Evolutionary conservation across 1,140 invertebrate species (phyloP).

Genomic region (Neodiprion lecontei): DNA sequence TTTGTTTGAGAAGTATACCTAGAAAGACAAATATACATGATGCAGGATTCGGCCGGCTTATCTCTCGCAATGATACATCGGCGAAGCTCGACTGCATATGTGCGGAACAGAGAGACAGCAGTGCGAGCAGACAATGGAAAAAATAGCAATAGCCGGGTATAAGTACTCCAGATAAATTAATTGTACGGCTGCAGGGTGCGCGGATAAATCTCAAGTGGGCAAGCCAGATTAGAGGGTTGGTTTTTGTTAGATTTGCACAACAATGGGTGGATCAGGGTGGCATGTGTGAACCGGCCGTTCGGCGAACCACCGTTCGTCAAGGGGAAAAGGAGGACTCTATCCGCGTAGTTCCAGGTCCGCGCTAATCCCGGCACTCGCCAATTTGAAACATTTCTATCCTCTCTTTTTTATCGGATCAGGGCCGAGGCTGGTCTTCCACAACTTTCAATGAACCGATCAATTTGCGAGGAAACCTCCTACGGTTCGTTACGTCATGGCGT

Average conservation of each 20-base stretch:
- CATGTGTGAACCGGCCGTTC: conserved; percentile 39
- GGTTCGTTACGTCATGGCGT: not conserved
- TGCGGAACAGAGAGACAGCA: not conserved
- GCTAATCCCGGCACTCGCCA: conserved; percentile 39
- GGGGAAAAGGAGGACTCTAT: conserved; percentile 6
- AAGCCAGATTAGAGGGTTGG: conserved; percentile 22
- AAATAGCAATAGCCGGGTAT: conserved; percentile 2
- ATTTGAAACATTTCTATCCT: conserved; percentile 38
- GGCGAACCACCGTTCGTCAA: conserved; percentile 25
- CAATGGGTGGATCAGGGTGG: conserved; percentile 42
- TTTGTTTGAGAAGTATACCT: no score
- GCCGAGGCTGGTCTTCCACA: not conserved
- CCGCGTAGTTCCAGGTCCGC: not conserved
- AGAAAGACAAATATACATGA: no score
- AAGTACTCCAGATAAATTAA: conserved; percentile 3
- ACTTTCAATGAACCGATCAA: not conserved
- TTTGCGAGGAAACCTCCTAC: not conserved
- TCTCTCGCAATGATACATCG: not conserved
- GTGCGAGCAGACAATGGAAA: not conserved
- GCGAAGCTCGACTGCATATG: not conserved
- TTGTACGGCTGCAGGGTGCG: not conserved
- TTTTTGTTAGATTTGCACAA: conserved; percentile 53
- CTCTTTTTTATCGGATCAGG: conserved; percentile 25
- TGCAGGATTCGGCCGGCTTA: not conserved
- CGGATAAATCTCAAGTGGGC: conserved; percentile 5